Base-by-base conservation (phyloP, 2,113 vertebrate genomes). In the Opisthocomus hoazin region DNA sequence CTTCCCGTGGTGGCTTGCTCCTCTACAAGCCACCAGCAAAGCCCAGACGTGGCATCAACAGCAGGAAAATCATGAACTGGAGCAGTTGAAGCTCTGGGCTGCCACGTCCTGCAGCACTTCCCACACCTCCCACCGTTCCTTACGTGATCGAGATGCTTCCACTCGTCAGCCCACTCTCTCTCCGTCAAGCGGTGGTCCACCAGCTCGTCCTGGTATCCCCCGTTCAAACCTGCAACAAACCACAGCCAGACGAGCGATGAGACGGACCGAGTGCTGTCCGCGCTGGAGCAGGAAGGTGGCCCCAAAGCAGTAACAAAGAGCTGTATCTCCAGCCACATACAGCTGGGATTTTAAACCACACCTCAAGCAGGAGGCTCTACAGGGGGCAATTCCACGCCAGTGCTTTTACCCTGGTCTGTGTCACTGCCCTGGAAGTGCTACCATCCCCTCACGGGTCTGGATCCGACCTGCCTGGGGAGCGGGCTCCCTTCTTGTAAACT, bases 91-190 rank as follows among this genome's bases (percentile, higher is more conserved):
- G 71, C n/a, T 11, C 37, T 3, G 66, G 61, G 37, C 18, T 73
- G 63, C 76, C 65, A 39, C 7, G 2, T 61, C 77, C 43, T 66
- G 61, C 61, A 91, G 78, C 82, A 78, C 65, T 79, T 91, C 85
- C 61, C 87, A 76, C 75, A 22, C 10, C 51, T 51, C 19, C 65
- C 45, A 48, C 57, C n/a, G 2, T 32, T 70, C 94, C 99, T 99
- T 99, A 99, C 99, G n/a, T 99, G 99, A 97, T 99, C 99, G 20
- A 99, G 98, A 98, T 99, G 99, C 97, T 99, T 99, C 99, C 99
- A 99, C 97, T 99, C 99, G 24, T 99, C 99, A 46, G 99, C 99
- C 99, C 99, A 99, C 97, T 99, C 99, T 90, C 99, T 98, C 97
- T 99, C 99, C 3, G 99, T 99, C 96, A 99, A 98, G 91, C 99